Evolutionary conservation across 2,888 invertebrate genomes (phyloP).

Genomic region (Endotricha flammealis): DNA sequence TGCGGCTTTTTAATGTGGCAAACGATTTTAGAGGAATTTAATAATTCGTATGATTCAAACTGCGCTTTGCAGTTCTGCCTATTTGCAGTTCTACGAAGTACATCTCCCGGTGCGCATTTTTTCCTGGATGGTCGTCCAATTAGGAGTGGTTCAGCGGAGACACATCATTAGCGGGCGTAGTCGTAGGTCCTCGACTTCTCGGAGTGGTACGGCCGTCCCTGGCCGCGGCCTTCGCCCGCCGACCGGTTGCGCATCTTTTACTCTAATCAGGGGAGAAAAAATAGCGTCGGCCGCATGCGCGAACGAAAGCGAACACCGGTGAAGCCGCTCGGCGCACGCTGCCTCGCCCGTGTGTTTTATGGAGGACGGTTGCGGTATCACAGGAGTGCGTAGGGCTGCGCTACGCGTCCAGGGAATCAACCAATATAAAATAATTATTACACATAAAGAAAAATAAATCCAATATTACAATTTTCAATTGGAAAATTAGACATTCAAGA

Average conservation of each 20-base stretch:
- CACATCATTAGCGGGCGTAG: conserved; percentile 64
- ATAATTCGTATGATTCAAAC: conserved; percentile 41
- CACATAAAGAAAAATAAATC: no score
- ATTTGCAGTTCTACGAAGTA: conserved; percentile 48
- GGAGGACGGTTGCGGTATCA: conserved; percentile 60
- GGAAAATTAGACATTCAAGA: not conserved
- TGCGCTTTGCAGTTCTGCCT: conserved; percentile 36
- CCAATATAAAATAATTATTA: no score
- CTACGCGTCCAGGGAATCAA: conserved; percentile 5
- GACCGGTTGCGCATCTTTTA: conserved; percentile 75
- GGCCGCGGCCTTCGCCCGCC: conserved; percentile 64
- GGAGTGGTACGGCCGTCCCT: conserved; percentile 39
- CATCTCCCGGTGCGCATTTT: conserved; percentile 48
- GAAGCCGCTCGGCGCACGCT: conserved; percentile 43
- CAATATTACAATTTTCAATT: no score
- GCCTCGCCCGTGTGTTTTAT: conserved; percentile 61
- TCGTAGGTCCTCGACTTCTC: conserved; percentile 36
- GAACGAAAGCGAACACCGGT: conserved; percentile 67
- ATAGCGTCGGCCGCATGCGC: conserved; percentile 56
- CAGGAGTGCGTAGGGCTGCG: conserved; percentile 36
- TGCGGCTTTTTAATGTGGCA: conserved; percentile 34
- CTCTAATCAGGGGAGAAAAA: conserved; percentile 72
- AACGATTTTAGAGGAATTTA: conserved; percentile 41
- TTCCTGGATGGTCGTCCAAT: conserved; percentile 67
- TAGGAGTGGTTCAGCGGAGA: conserved; percentile 63